Evolutionary conservation across 2,797 vertebrate species (phyloP), one percentile per base, ranked within the genome.

Genomic region (Novumbra hubbsi): DNA sequence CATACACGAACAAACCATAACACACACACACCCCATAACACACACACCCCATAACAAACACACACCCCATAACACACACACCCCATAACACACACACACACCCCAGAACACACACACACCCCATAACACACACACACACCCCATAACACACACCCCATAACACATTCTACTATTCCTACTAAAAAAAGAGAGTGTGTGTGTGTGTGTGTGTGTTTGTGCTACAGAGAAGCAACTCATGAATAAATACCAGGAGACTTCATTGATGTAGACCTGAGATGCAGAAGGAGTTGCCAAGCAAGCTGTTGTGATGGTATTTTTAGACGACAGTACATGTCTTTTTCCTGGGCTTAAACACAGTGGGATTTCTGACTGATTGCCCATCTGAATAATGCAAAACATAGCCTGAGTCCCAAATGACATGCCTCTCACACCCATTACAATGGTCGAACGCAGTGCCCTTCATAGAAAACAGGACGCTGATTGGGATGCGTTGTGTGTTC

Each of bases 351-450:
- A 87, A 91, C 88, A 91, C 87, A 80, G 74, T 80, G 85, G 86
- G 86, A 87, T 91, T 87, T 90, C 88, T 89, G 90, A 93, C 80
- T 84, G 89, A 93, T 92, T 90, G 88, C 84, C 83, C 86, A 87
- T 88, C 90, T 93, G 90, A 94, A 94, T 94, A 92, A 93, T 93
- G 88, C 89, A 93, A 87, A 89, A 76, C 84, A 79, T 86, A 83
- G 88, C 88, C 87, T 84, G 75, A 80, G 8, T 57, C 55, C 55
- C 55, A 57, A 57, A 24, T 57, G 21, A 11, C 55, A 57, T 16
- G 15, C n/a, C 24, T 9, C 9, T 57, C 21, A 8, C 41, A 12
- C 41, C 55, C 3, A 21, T 57, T 57, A n/a, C 8, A 21, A 9
- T 24, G 9, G 21, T 57, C 21, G 12, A 55, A 57, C 0, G 55